Evolutionary conservation across 2,797 vertebrate genomes (phyloP).

Genomic region (Karalla daura): DNA sequence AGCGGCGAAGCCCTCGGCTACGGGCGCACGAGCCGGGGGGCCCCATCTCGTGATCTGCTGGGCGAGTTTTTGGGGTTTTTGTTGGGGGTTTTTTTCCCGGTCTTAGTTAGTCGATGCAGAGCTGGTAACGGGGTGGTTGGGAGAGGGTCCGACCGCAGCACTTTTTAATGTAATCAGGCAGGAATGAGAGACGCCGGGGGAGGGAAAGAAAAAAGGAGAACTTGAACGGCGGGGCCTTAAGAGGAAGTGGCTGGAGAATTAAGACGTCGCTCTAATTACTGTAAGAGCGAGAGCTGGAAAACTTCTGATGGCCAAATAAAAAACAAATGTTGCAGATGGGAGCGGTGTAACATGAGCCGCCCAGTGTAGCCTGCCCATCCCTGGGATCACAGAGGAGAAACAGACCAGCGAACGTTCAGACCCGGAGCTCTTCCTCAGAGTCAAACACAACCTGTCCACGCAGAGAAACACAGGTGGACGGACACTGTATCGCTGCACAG

Average conservation of each 20-base stretch:
- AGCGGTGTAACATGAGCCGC: slow-evolving; percentile 62
- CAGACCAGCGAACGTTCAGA: slow-evolving; percentile 20
- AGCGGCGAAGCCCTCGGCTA: slow-evolving; percentile 3
- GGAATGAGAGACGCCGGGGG: slow-evolving; percentile 70
- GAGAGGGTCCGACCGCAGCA: slow-evolving; percentile 62
- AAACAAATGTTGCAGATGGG: slow-evolving; percentile 79
- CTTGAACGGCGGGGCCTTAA: slow-evolving; percentile 56
- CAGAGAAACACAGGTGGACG: no score
- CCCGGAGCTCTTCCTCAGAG: background rate
- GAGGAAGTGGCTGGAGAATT: slow-evolving; percentile 79
- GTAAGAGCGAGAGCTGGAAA: slow-evolving; percentile 66
- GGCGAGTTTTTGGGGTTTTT: no score
- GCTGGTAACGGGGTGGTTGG: slow-evolving; percentile 45
- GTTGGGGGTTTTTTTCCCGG: no score
- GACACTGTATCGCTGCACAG: slow-evolving; percentile 2
- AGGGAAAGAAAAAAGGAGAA: slow-evolving; percentile 51
- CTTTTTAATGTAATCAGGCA: slow-evolving; percentile 72
- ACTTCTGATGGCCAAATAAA: slow-evolving; percentile 76
- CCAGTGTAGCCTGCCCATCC: slow-evolving; percentile 52
- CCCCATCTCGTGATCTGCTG: slow-evolving; percentile 9
- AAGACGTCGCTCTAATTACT: slow-evolving; percentile 76
- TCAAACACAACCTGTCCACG: no score
- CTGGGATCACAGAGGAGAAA: slow-evolving; percentile 39
- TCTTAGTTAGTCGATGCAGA: slow-evolving; percentile 15
- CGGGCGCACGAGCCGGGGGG: background rate